Evolutionary conservation across 1,140 invertebrate species (phyloP).

Genomic region (Drosophila saltans): DNA sequence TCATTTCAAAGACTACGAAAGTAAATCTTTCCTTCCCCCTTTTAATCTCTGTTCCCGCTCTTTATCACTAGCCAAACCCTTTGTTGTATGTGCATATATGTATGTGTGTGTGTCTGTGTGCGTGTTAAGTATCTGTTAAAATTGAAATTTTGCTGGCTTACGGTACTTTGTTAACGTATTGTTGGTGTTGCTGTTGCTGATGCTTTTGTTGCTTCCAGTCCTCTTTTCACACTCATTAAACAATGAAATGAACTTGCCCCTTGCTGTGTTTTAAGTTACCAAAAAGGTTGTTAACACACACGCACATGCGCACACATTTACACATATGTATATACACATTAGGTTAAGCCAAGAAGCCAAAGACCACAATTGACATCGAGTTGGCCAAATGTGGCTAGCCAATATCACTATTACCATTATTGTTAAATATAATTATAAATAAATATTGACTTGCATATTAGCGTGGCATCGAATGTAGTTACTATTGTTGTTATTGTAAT

Average conservation of each 20-base stretch:
- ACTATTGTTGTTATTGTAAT: slow-evolving; percentile 41
- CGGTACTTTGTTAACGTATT: slow-evolving; percentile 48
- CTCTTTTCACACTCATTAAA: slow-evolving; percentile 69
- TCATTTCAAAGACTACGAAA: slow-evolving; percentile 24
- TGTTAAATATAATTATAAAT: slow-evolving; percentile 54
- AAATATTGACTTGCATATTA: slow-evolving; percentile 70
- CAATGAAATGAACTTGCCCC: slow-evolving; percentile 57
- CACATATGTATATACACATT: background rate
- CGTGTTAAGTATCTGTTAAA: slow-evolving; percentile 72
- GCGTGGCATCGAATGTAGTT: slow-evolving; percentile 22
- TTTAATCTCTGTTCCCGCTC: background rate
- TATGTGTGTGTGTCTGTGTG: slow-evolving; percentile 48
- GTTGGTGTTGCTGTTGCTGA: background rate
- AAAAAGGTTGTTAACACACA: slow-evolving; percentile 58
- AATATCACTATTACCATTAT: slow-evolving; percentile 24
- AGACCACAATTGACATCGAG: slow-evolving; percentile 41
- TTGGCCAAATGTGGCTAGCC: slow-evolving; percentile 40
- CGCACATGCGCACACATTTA: background rate
- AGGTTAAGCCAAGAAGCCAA: slow-evolving; percentile 43
- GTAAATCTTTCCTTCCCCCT: slow-evolving; percentile 26
- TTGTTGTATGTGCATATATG: background rate
- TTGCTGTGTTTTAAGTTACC: slow-evolving; percentile 51
- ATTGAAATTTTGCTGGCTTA: slow-evolving; percentile 63
- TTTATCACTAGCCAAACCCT: background rate
- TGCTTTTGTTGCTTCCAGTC: slow-evolving; percentile 18